Evolutionary conservation across 2,113 vertebrate genomes (phyloP).

Genomic region (Gnathonemus echidnorhynchus): DNA sequence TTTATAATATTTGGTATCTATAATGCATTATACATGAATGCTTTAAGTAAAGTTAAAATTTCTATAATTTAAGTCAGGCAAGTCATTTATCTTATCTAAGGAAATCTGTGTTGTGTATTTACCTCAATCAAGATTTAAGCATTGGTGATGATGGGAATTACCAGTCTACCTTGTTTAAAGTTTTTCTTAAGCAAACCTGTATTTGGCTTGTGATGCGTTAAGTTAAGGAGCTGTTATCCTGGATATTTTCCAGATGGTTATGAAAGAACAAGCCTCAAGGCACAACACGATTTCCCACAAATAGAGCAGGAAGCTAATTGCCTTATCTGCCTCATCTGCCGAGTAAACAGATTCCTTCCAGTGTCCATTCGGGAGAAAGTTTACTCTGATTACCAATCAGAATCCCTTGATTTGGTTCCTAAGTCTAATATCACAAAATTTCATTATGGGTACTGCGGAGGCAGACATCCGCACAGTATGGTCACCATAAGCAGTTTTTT

Average conservation of each 20-base stretch:
- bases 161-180: not conserved
- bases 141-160: not conserved
- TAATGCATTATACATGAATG: no score
- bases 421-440: not conserved
- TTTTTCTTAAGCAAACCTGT: not conserved
- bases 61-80: not conserved
- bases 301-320: not conserved
- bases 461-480: not conserved
- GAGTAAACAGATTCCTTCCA: not conserved
- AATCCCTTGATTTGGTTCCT: not conserved
- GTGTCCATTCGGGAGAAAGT: not conserved
- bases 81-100: not conserved
- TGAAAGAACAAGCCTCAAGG: not conserved
- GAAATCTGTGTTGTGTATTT: not conserved
- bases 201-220: not conserved
- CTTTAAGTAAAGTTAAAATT: not conserved
- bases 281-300: not conserved
- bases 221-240: not conserved
- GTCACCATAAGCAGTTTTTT: not conserved
- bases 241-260: conserved; percentile 1
- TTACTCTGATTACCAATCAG: not conserved
- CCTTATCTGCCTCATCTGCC: not conserved
- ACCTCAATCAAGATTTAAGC: not conserved
- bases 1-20: no score
- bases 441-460: not conserved